Conservation (phyloP, 2,888 invertebrate species). For the Apamea crenata region DNA sequence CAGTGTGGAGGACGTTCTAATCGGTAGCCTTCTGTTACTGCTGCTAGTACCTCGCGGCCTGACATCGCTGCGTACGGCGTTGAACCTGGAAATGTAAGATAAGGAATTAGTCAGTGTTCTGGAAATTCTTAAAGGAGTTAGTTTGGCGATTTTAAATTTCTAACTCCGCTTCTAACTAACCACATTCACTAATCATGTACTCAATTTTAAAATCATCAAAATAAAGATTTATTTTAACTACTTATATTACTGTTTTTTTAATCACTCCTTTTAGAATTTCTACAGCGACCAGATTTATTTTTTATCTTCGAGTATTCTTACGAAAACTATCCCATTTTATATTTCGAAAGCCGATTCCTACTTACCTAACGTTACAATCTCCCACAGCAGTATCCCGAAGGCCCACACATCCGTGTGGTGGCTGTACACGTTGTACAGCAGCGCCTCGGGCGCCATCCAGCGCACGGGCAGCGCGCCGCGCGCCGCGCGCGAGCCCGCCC, state of each 20-base stretch:
- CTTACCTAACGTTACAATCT: conserved; percentile 94
- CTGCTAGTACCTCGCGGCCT: conserved; percentile 95
- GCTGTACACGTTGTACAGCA: conserved; percentile 94
- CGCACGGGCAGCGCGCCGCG: conserved; percentile 92
- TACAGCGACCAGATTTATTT: neutral
- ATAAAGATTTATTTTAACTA: neutral
- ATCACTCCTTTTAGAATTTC: neutral
- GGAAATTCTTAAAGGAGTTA: neutral
- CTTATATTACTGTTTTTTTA: neutral
- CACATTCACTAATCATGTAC: neutral
- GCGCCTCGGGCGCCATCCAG: conserved; percentile 97
- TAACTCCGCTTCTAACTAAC: neutral
- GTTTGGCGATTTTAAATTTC: neutral
- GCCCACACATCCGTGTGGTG: conserved; percentile 97
- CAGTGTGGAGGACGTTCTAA: conserved; percentile 95
- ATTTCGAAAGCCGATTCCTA: neutral
- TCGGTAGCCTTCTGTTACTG: conserved; percentile 94
- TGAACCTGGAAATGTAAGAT: conserved; percentile 90
- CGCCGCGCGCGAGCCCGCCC: conserved; percentile 82
- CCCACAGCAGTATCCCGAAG: conserved; percentile 96
- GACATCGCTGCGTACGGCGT: conserved; percentile 96
- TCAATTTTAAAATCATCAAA: neutral
- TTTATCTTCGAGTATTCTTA: neutral
- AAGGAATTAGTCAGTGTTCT: neutral
- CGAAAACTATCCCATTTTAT: neutral